Percentiles rank a stretch among this genome's conserved stretches.
Conservation (phyloP, 2,113 vertebrate species). For the Gobiocypris rarus region DNA sequence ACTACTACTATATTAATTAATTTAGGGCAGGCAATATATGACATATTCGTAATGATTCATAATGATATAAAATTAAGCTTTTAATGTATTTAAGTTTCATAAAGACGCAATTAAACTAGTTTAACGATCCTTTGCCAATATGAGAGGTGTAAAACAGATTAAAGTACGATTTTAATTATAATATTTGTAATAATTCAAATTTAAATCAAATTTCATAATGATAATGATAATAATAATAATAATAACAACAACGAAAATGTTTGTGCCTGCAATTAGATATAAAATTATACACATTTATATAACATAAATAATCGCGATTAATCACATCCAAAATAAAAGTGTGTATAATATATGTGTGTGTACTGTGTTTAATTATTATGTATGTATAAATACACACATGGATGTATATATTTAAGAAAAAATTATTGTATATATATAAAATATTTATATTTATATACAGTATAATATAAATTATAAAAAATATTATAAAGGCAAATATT, state of each 20-base stretch:
- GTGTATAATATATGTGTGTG: too few relatives aligned
- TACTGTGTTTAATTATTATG: too few relatives aligned
- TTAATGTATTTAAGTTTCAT: neutral
- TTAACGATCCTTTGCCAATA: neutral
- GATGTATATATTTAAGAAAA: too few relatives aligned
- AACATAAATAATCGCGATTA: too few relatives aligned
- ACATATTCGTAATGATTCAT: neutral
- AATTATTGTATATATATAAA: too few relatives aligned
- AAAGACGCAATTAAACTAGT: neutral
- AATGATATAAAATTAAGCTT: neutral
- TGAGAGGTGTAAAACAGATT: neutral
- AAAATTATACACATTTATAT: neutral
- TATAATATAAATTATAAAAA: too few relatives aligned
- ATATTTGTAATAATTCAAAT: neutral
- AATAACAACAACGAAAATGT: neutral
- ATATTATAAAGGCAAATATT: too few relatives aligned
- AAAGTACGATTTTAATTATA: neutral
- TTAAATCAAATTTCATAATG: neutral
- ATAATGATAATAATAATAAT: neutral
- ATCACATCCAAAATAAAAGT: too few relatives aligned
- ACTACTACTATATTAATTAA: neutral
- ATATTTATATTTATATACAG: too few relatives aligned
- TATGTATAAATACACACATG: too few relatives aligned
- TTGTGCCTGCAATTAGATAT: neutral
- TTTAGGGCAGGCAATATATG: neutral